Percentiles rank a stretch among this genome's conserved stretches.
Evolutionary conservation across 2,113 vertebrate genomes (phyloP).

Genomic region (Syrrhaptes paradoxus): DNA sequence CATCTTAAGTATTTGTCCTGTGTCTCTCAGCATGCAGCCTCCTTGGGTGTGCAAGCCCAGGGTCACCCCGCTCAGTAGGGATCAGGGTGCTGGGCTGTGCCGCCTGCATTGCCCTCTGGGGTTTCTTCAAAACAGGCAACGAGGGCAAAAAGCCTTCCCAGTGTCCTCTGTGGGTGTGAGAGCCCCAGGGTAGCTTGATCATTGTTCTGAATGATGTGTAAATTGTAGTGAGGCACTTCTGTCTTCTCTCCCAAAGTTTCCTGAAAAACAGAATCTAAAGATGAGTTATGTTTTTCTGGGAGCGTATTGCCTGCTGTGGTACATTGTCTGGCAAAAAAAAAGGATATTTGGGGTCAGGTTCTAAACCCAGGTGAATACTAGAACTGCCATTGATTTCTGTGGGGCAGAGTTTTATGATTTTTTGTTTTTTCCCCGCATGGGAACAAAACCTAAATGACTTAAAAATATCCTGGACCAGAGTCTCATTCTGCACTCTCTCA

Average conservation of each 20-base stretch:
- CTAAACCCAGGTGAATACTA: neutral
- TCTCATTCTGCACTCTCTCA: neutral
- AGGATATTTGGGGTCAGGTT: neutral
- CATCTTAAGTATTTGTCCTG: neutral
- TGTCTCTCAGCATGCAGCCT: neutral
- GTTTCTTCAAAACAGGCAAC: neutral
- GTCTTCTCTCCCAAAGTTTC: neutral
- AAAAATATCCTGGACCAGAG: neutral
- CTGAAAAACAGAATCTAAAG: neutral
- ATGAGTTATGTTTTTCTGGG: neutral
- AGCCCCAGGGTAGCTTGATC: neutral
- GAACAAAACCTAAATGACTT: neutral
- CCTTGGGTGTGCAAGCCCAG: neutral
- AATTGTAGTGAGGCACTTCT: neutral
- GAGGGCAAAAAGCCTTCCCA: neutral
- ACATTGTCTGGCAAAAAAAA: neutral
- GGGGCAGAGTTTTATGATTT: neutral
- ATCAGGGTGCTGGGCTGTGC: neutral
- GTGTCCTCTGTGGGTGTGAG: neutral
- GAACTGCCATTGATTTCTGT: neutral
- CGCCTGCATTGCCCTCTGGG: neutral
- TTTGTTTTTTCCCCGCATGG: neutral
- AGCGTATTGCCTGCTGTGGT: neutral
- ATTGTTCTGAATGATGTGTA: neutral
- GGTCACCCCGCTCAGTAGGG: rapidly evolving